Evolutionary conservation across 2,113 vertebrate genomes (phyloP).

Genomic region (Misgurnus anguillicaudatus): DNA sequence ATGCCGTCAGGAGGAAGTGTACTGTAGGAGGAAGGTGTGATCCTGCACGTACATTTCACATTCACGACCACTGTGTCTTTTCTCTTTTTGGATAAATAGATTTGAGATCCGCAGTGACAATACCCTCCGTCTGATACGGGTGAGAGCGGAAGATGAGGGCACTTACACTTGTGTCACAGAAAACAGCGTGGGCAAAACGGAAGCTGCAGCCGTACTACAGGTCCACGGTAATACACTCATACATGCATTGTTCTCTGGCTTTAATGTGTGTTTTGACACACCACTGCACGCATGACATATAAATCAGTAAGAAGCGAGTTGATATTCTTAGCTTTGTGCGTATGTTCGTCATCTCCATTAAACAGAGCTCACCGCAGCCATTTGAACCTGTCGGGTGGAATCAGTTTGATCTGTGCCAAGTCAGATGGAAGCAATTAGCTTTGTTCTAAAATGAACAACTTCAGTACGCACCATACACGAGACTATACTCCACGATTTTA

Average conservation of each 20-base stretch:
- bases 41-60: slow-evolving; percentile 7
- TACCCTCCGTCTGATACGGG: slow-evolving; percentile 87
- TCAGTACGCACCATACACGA: background rate
- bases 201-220: slow-evolving; percentile 91
- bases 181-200: slow-evolving; percentile 96
- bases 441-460: background rate
- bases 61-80: slow-evolving; percentile 36
- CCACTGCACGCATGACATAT: slow-evolving; percentile 34
- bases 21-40: slow-evolving; percentile 27
- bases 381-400: slow-evolving; percentile 40
- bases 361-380: slow-evolving; percentile 45
- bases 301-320: slow-evolving; percentile 16
- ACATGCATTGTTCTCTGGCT: slow-evolving; percentile 13
- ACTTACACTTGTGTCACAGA: slow-evolving; percentile 94
- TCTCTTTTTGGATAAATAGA: slow-evolving; percentile 66
- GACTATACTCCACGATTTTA: background rate
- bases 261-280: slow-evolving; percentile 36
- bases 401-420: slow-evolving; percentile 53
- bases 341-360: slow-evolving; percentile 46
- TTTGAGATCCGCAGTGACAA: slow-evolving; percentile 95
- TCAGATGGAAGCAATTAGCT: slow-evolving; percentile 37
- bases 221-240: slow-evolving; percentile 84
- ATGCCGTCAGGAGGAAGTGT: background rate
- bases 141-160: slow-evolving; percentile 89
- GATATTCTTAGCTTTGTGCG: slow-evolving; percentile 35